Evolutionary conservation across 2,113 vertebrate genomes (phyloP).

Genomic region (Tyto alba): DNA sequence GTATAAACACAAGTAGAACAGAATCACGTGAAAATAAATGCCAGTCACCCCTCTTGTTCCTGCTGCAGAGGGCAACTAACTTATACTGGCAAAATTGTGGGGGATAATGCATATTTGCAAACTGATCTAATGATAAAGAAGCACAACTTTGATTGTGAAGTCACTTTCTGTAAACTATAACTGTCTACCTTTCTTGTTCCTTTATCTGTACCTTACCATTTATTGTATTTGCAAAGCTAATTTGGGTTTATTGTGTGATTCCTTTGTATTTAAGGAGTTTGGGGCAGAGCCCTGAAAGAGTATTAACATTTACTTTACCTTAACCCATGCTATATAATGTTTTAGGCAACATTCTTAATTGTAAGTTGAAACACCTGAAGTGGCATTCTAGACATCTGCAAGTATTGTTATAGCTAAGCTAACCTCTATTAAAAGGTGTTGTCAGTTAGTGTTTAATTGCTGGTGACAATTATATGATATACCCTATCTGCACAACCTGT

Average conservation of each 20-base stretch:
- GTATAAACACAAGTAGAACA: conserved; percentile 63
- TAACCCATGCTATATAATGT: conserved; percentile 68
- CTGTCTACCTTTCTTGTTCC: conserved; percentile 72
- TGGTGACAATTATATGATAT: conserved; percentile 63
- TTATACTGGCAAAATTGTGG: conserved; percentile 55
- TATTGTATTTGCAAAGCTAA: conserved; percentile 75
- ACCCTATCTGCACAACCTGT: conserved; percentile 61
- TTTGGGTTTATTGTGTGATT: conserved; percentile 86
- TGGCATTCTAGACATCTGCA: conserved; percentile 65
- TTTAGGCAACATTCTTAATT: conserved; percentile 85
- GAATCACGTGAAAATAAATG: conserved; percentile 63
- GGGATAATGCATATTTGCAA: conserved; percentile 74
- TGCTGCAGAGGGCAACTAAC: conserved; percentile 61
- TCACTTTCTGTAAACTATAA: conserved; percentile 77
- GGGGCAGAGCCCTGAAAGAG: conserved; percentile 88
- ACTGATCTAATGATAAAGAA: conserved; percentile 84
- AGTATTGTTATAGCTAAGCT: conserved; percentile 59
- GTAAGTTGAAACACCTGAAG: conserved; percentile 65
- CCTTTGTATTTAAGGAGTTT: conserved; percentile 89
- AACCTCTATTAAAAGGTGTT: conserved; percentile 63
- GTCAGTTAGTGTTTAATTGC: conserved; percentile 61
- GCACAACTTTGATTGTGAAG: conserved; percentile 87
- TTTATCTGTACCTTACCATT: conserved; percentile 74
- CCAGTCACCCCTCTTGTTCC: conserved; percentile 62
- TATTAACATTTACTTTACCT: conserved; percentile 68